These are phyloP conservation scores for Odontophorus gujanensis DNA, from an alignment of 2,113 vertebrate species.

Conservation along the genomic window DNA sequence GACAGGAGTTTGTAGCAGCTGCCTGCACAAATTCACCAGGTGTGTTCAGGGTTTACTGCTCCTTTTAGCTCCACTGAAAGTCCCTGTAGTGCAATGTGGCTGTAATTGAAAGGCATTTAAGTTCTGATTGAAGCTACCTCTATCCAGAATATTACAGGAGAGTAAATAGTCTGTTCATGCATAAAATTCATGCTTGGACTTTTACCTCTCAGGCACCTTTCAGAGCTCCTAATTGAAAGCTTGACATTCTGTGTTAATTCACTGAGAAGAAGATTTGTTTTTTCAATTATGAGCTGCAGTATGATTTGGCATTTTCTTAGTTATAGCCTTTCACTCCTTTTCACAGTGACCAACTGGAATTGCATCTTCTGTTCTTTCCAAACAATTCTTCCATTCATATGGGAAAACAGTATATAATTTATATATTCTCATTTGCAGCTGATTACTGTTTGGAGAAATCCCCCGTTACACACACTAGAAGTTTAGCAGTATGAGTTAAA, in stretches of 20 bases:
- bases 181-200: not conserved
- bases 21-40: not conserved
- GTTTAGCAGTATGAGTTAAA: not conserved
- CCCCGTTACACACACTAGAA: not conserved
- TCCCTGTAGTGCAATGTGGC: not conserved
- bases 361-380: not conserved
- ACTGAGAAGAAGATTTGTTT: not conserved
- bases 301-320: not conserved
- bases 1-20: not conserved
- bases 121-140: not conserved
- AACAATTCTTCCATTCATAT: not conserved
- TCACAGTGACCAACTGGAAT: not conserved
- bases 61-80: not conserved
- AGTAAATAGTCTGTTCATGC: not conserved
- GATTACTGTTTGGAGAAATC: not conserved
- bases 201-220: not conserved
- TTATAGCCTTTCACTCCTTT: not conserved
- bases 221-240: not conserved
- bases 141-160: not conserved
- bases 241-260: not conserved
- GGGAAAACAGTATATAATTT: not conserved
- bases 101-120: not conserved
- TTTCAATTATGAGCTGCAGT: not conserved
- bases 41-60: not conserved
- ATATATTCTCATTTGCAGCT: not conserved